phyloP scores from a whole-genome alignment of 2,888 invertebrate genomes.

The Caenorhabditis afra region DNA sequence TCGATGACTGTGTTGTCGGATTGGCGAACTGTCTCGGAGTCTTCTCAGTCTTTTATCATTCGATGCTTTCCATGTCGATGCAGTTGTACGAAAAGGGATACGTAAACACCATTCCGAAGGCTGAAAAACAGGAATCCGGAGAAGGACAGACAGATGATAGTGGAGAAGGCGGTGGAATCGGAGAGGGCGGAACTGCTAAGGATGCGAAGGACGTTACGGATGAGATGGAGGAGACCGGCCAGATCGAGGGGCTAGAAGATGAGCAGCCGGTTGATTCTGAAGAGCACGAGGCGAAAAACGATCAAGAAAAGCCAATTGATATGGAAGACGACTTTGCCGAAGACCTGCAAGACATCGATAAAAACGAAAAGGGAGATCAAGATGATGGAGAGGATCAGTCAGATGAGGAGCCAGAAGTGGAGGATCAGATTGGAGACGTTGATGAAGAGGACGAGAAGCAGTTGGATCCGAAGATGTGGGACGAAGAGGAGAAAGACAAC shows the following conservation, averaged over 20 bases:
- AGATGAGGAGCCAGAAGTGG: constrained; percentile 68
- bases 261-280: constrained; percentile 65
- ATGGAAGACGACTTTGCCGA: constrained; percentile 80
- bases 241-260: constrained; percentile 76
- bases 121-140: constrained; percentile 85
- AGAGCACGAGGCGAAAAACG: constrained; percentile 86
- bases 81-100: constrained; percentile 85
- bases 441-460: constrained; percentile 87
- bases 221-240: constrained; percentile 86
- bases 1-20: constrained; percentile 11
- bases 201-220: constrained; percentile 96
- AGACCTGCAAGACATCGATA: constrained; percentile 76
- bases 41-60: constrained; percentile 46
- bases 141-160: constrained; percentile 81
- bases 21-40: constrained; percentile 33
- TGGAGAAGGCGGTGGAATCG: constrained; percentile 73
- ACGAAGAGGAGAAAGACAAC: constrained; percentile 86
- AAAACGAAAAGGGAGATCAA: constrained; percentile 83
- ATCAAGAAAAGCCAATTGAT: constrained; percentile 79
- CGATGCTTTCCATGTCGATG: constrained; percentile 60
- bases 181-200: constrained; percentile 71
- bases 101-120: constrained; percentile 86
- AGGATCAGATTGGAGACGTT: constrained; percentile 70
- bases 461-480: constrained; percentile 96
- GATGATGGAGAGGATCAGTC: constrained; percentile 83